Conservation (phyloP, 2,113 vertebrate genomes). For the Illadopsis cleaveri region DNA sequence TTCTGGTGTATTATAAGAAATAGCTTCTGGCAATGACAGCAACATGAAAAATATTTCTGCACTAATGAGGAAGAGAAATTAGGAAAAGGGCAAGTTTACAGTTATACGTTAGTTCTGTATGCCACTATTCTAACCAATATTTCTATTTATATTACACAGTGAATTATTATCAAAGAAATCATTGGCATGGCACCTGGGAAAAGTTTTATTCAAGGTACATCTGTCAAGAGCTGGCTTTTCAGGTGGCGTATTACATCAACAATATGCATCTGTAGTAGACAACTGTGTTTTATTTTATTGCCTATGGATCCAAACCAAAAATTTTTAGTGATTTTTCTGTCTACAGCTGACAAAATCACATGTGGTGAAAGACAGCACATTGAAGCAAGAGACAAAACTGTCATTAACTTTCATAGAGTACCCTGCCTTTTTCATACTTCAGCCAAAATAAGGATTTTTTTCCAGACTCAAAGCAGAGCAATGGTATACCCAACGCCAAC, state of each 20-base stretch:
- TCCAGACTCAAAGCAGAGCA: neutral
- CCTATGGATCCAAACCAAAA: neutral
- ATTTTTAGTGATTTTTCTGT: neutral
- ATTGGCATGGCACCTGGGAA: neutral
- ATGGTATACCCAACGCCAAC: rapidly evolving
- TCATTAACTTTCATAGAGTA: neutral
- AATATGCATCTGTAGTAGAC: neutral
- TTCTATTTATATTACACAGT: neutral
- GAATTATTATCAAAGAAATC: neutral
- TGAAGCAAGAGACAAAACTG: neutral
- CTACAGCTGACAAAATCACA: neutral
- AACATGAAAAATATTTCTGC: slow-evolving; percentile 7
- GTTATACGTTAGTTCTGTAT: neutral
- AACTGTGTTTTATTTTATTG: neutral
- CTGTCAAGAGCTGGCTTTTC: neutral
- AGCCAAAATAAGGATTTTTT: neutral
- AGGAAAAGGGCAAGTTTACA: neutral
- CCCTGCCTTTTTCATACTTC: neutral
- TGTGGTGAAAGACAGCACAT: neutral
- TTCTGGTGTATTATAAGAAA: neutral
- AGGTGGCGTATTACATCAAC: neutral
- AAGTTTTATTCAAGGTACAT: neutral
- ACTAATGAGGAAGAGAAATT: slow-evolving; percentile 16
- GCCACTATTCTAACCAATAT: neutral
- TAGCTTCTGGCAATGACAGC: neutral